Conservation (phyloP, 2,797 vertebrate genomes). For the Myotis planiceps region DNA sequence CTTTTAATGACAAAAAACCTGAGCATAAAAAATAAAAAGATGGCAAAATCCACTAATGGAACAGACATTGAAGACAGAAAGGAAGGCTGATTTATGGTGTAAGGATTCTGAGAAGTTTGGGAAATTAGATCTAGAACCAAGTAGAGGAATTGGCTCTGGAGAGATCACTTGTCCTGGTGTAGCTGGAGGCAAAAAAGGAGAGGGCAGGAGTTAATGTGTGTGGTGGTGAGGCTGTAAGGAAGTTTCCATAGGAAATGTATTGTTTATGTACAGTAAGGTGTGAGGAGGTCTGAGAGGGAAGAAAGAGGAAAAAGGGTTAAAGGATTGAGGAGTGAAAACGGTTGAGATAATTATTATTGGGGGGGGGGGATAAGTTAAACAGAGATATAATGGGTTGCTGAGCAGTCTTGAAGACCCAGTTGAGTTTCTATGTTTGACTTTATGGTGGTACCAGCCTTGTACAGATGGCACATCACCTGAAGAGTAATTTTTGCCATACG, state of each 20-base stretch:
- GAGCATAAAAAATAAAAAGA: neutral
- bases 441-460: neutral
- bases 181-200: neutral
- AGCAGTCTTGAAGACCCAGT: neutral
- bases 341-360: neutral
- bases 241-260: neutral
- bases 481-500: neutral
- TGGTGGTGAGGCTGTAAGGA: neutral
- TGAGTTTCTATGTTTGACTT: neutral
- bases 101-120: neutral
- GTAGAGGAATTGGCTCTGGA: neutral
- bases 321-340: neutral
- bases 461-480: too few species aligned
- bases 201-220: too few species aligned
- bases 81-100: neutral
- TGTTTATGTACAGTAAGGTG: neutral
- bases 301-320: neutral
- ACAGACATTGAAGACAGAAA: neutral
- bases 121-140: neutral
- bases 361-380: neutral
- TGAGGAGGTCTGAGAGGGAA: neutral
- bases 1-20: neutral
- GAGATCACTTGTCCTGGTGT: neutral
- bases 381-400: neutral
- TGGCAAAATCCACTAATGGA: neutral